Evolutionary conservation across 2,113 vertebrate genomes (phyloP).

Genomic region (Gorsachius goisagi): DNA sequence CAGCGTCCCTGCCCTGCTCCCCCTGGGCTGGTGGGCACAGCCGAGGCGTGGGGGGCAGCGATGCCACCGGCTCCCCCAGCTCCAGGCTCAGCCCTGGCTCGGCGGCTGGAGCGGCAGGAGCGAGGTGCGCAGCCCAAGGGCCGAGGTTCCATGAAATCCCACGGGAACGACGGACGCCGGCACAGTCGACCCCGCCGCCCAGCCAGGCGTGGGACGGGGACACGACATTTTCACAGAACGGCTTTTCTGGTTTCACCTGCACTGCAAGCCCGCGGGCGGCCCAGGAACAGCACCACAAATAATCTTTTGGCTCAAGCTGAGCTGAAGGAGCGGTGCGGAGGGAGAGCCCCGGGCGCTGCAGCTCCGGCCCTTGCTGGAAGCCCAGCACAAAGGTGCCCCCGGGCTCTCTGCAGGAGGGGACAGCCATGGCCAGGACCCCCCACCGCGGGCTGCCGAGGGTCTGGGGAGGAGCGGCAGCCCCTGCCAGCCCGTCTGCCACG

Average conservation of each 20-base stretch:
- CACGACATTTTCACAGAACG: not conserved
- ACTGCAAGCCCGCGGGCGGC: not conserved
- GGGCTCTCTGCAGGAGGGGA: too few relatives aligned
- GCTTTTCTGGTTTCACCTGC: too few relatives aligned
- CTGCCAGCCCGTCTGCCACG: accelerated
- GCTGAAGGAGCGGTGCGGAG: not conserved
- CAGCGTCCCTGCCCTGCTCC: not conserved
- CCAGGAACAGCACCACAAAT: not conserved
- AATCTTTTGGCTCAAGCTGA: not conserved
- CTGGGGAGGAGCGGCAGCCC: not conserved
- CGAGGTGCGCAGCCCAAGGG: not conserved
- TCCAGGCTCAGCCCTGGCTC: not conserved
- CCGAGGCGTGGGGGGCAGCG: accelerated
- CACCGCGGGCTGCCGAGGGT: accelerated
- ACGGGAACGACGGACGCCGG: accelerated
- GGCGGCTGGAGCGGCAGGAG: not conserved
- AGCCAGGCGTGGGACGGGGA: not conserved
- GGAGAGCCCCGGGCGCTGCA: not conserved
- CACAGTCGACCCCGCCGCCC: accelerated
- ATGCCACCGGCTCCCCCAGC: not conserved
- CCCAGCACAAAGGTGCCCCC: not conserved
- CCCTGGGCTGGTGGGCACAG: accelerated
- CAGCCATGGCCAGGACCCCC: accelerated
- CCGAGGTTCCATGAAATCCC: not conserved
- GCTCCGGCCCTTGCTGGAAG: not conserved